Evolutionary conservation across 2,888 invertebrate species (phyloP).

Genomic region (Adelognathus sp.): DNA sequence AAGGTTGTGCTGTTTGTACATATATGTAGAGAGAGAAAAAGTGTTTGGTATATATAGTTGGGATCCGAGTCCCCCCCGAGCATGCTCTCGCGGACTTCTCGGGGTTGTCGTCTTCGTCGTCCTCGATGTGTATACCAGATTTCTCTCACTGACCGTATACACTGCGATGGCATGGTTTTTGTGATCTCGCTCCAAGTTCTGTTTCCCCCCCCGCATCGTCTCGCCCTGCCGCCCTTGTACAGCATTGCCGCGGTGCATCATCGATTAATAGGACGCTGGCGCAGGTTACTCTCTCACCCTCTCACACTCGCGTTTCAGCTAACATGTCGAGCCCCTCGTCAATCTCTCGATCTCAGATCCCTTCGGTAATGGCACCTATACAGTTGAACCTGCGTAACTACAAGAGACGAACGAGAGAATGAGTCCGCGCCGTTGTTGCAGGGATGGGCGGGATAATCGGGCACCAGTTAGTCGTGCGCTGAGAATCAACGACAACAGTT

Average conservation of each 20-base stretch:
- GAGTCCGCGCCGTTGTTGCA: constrained; percentile 53
- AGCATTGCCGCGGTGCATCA: constrained; percentile 50
- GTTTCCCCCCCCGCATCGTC: constrained; percentile 23
- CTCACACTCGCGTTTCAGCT: too few species aligned
- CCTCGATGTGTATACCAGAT: constrained; percentile 19
- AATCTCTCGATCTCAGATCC: constrained; percentile 60
- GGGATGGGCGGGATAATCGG: constrained; percentile 28
- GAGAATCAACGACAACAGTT: constrained; percentile 17
- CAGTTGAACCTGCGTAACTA: constrained; percentile 59
- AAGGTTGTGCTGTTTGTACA: constrained; percentile 31
- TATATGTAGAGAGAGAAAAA: not conserved
- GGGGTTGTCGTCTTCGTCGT: constrained; percentile 38
- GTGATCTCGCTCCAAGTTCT: constrained; percentile 51
- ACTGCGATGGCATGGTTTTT: constrained; percentile 60
- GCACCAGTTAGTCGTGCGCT: constrained; percentile 52
- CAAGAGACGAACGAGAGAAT: constrained; percentile 55
- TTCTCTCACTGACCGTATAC: constrained; percentile 47
- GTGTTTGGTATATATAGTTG: constrained; percentile 9
- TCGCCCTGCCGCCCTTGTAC: constrained; percentile 41
- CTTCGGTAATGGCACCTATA: constrained; percentile 57
- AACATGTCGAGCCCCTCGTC: constrained; percentile 62
- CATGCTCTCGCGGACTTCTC: constrained; percentile 40
- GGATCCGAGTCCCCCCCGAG: constrained; percentile 10
- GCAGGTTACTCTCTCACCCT: constrained; percentile 52
- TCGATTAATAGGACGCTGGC: constrained; percentile 58